Percentiles rank a stretch among this genome's conserved stretches.
These are phyloP conservation scores for Engraulis encrasicolus DNA, from an alignment of 2,113 vertebrate genomes.

Conservation along the genomic window DNA sequence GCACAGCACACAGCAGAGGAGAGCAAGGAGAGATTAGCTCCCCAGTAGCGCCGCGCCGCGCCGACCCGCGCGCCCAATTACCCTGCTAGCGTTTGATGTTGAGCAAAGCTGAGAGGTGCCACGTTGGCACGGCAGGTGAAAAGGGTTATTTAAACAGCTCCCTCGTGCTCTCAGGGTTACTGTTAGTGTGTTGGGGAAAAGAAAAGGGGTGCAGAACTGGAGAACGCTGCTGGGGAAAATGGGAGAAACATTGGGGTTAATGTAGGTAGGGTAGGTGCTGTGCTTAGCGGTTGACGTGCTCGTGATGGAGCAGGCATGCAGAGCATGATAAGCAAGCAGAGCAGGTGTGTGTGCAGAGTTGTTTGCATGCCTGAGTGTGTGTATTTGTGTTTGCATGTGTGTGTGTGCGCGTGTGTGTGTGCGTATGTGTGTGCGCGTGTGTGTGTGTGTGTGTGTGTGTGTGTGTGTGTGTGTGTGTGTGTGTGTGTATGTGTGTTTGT, in stretches of 20 bases:
- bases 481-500: no score
- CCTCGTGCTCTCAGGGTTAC: not conserved
- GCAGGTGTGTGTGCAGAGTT: no score
- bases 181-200: no score
- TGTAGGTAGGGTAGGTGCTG: not conserved
- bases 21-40: constrained; percentile 42
- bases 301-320: no score
- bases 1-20: no score
- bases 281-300: no score
- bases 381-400: no score
- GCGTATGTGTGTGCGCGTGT: not conserved
- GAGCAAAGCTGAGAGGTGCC: constrained; percentile 29
- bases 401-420: not conserved
- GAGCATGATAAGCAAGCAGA: not conserved
- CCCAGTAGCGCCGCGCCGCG: constrained; percentile 15
- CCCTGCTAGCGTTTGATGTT: constrained; percentile 37
- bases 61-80: no score
- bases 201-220: not conserved
- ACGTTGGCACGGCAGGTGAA: constrained; percentile 26
- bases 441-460: not conserved
- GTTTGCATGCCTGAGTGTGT: no score
- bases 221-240: not conserved
- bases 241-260: not conserved
- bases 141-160: constrained; percentile 36
- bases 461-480: not conserved